phyloP scores from a whole-genome alignment of 2,888 invertebrate genomes.

The Trissolcus brochymenae region DNA sequence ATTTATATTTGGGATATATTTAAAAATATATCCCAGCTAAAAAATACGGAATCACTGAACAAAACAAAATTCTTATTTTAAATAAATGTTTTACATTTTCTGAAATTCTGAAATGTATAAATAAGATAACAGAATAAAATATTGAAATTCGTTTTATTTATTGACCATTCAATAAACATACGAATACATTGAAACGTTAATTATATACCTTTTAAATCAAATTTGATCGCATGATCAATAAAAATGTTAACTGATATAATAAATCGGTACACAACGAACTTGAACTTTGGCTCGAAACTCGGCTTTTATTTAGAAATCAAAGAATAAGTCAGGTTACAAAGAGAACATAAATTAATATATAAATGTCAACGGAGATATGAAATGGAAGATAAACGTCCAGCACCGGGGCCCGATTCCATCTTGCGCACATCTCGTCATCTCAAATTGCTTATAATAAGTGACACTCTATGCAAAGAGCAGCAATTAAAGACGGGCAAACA shows the following conservation, averaged over 20 bases:
- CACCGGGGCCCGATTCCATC: conserved; percentile 19
- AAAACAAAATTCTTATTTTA: no score
- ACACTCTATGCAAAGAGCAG: not conserved
- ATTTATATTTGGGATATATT: no score
- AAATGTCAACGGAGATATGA: conserved; percentile 26
- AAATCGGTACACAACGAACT: no score
- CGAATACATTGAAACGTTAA: not conserved
- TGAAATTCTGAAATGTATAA: no score
- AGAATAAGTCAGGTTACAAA: conserved; percentile 3
- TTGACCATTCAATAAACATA: not conserved
- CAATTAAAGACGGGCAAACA: conserved; percentile 28
- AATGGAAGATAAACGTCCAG: conserved; percentile 11
- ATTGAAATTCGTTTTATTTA: not conserved
- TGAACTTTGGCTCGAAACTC: no score
- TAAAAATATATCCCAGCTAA: no score
- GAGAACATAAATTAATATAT: conserved; percentile 16
- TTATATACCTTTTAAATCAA: not conserved
- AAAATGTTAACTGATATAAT: not conserved
- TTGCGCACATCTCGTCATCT: not conserved
- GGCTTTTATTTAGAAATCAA: conserved; percentile 4
- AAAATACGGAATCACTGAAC: no score
- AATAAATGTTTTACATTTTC: no score
- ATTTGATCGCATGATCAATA: not conserved
- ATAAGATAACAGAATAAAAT: no score
- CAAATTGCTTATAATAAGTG: conserved; percentile 24